Evolutionary conservation across 2,888 invertebrate genomes (phyloP).

Genomic region (Drosophila recens): DNA sequence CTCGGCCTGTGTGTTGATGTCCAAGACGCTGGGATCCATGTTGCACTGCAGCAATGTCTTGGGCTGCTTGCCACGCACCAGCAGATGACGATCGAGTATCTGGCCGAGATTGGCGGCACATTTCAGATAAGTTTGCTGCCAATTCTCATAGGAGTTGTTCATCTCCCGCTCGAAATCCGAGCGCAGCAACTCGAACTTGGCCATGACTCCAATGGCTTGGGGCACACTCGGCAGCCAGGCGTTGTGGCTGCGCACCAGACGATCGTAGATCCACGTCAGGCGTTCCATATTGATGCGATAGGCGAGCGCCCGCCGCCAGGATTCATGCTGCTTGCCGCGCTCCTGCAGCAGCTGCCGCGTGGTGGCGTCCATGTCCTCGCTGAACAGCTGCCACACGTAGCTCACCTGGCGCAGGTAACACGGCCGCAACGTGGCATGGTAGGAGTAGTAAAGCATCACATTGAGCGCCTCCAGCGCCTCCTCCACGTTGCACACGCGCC

Average conservation of each 20-base stretch:
- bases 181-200: constrained; percentile 86
- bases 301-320: constrained; percentile 88
- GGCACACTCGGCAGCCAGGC: constrained; percentile 92
- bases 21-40: constrained; percentile 89
- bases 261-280: constrained; percentile 87
- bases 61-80: constrained; percentile 88
- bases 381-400: constrained; percentile 90
- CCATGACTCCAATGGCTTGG: constrained; percentile 87
- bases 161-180: constrained; percentile 84
- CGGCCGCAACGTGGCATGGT: constrained; percentile 89
- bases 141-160: constrained; percentile 86
- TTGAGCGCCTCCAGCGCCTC: constrained; percentile 92
- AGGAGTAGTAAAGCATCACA: constrained; percentile 91
- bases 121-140: constrained; percentile 80
- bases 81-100: constrained; percentile 89
- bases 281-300: constrained; percentile 89
- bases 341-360: constrained; percentile 89
- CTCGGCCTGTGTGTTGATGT: constrained; percentile 90
- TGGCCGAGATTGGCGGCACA: constrained; percentile 87
- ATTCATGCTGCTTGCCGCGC: constrained; percentile 88
- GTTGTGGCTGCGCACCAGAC: constrained; percentile 88
- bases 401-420: constrained; percentile 90
- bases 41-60: constrained; percentile 91
- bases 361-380: constrained; percentile 90
- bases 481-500: constrained; percentile 91